Evolutionary conservation across 2,888 invertebrate species (phyloP).

Genomic region (Chymomyza amoena): DNA sequence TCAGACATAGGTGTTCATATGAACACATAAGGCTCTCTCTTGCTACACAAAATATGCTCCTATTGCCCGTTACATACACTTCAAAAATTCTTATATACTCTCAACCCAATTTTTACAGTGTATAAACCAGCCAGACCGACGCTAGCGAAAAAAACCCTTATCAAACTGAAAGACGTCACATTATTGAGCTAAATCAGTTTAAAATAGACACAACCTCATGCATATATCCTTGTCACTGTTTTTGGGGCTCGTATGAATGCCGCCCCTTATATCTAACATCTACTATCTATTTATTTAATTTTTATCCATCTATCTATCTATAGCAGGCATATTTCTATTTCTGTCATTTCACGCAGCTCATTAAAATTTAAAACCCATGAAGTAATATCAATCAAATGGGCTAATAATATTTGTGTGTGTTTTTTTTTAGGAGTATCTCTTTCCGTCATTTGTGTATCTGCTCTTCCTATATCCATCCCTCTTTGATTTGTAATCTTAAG

Average conservation of each 20-base stretch:
- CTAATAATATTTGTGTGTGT: background rate
- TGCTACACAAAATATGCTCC: too few species aligned
- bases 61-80: too few species aligned
- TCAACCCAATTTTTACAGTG: too few species aligned
- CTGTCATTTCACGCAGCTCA: slow-evolving; percentile 7
- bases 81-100: too few species aligned
- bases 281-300: background rate
- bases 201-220: background rate
- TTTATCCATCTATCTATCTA: slow-evolving; percentile 3
- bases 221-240: background rate
- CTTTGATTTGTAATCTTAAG: slow-evolving; percentile 40
- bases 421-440: background rate
- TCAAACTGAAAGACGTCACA: background rate
- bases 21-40: too few species aligned
- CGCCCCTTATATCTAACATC: background rate
- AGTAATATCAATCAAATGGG: slow-evolving; percentile 13
- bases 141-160: background rate
- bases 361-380: slow-evolving; percentile 7
- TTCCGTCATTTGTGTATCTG: background rate
- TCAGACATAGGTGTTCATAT: too few species aligned
- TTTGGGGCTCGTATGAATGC: background rate
- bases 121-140: too few species aligned
- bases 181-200: background rate
- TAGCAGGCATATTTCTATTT: background rate
- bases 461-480: slow-evolving; percentile 20